Conservation (phyloP, 2,113 vertebrate species). For the Colinus virginianus region DNA sequence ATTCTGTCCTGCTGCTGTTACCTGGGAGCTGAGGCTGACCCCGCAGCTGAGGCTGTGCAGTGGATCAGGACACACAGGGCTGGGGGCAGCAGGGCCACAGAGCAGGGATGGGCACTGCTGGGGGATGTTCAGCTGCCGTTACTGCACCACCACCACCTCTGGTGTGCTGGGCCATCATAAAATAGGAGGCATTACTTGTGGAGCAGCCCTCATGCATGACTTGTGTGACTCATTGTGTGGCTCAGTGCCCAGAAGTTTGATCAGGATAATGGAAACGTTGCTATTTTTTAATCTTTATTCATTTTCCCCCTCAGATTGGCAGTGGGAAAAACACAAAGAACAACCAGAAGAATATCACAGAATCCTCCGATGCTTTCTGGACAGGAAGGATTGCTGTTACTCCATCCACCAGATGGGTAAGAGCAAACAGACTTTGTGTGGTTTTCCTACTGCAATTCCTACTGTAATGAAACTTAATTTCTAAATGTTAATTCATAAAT, state of each 20-base stretch:
- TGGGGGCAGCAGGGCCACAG: too few species aligned
- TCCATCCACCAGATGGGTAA: slow-evolving; percentile 99
- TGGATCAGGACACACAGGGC: too few species aligned
- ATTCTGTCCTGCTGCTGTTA: too few species aligned
- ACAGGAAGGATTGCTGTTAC: slow-evolving; percentile 98
- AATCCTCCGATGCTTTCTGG: slow-evolving; percentile 94
- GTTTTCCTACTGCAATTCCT: not conserved
- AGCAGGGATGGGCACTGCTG: too few species aligned
- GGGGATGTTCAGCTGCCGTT: too few species aligned
- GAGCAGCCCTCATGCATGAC: not conserved
- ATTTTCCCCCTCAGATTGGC: slow-evolving; percentile 85
- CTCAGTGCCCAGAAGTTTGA: not conserved
- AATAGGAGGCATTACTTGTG: too few species aligned
- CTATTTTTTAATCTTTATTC: not conserved
- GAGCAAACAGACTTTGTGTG: not conserved
- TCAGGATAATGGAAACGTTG: not conserved
- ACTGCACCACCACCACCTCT: too few species aligned
- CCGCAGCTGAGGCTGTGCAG: too few species aligned
- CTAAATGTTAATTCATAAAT: not conserved
- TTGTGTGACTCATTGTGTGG: not conserved
- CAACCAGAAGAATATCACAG: slow-evolving; percentile 93
- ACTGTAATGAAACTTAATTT: not conserved
- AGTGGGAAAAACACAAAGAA: slow-evolving; percentile 88
- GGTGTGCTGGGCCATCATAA: too few species aligned
- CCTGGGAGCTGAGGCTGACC: too few species aligned